Conservation (phyloP, 2,888 invertebrate species). For the Trachelus iudaicus region DNA sequence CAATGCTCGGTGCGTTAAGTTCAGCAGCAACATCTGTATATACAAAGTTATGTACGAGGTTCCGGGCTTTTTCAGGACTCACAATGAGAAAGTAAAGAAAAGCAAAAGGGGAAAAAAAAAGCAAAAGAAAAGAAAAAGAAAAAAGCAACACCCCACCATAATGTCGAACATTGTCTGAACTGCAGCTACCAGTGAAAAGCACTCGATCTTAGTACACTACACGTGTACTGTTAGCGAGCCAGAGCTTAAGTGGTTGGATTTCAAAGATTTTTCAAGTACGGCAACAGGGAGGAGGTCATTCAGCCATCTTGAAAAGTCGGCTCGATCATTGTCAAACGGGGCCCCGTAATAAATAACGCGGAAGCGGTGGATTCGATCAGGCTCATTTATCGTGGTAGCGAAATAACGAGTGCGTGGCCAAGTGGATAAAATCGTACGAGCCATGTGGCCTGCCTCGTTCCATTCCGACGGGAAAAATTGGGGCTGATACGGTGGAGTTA, state of each 20-base stretch:
- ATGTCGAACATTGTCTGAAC: background rate
- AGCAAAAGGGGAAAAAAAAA: background rate
- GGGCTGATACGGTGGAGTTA: background rate
- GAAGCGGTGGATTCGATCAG: background rate
- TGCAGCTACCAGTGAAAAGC: background rate
- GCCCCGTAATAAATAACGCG: background rate
- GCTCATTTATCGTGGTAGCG: background rate
- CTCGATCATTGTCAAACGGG: background rate
- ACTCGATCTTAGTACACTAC: background rate
- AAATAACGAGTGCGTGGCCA: slow-evolving; percentile 2
- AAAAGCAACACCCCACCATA: background rate
- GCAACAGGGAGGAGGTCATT: background rate
- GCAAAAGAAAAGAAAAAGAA: background rate
- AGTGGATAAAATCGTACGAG: slow-evolving; percentile 1
- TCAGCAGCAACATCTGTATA: background rate
- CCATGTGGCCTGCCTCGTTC: background rate
- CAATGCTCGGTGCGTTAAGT: background rate
- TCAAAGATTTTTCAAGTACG: background rate
- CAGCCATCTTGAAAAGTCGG: background rate
- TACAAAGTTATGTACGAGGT: background rate
- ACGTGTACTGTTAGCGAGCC: background rate
- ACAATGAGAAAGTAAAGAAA: background rate
- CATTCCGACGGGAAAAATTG: background rate
- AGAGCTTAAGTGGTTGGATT: background rate
- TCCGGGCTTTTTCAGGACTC: background rate